These are phyloP conservation scores for Mus pahari DNA, from an alignment of 2,113 vertebrate species.

Conservation along the genomic window DNA sequence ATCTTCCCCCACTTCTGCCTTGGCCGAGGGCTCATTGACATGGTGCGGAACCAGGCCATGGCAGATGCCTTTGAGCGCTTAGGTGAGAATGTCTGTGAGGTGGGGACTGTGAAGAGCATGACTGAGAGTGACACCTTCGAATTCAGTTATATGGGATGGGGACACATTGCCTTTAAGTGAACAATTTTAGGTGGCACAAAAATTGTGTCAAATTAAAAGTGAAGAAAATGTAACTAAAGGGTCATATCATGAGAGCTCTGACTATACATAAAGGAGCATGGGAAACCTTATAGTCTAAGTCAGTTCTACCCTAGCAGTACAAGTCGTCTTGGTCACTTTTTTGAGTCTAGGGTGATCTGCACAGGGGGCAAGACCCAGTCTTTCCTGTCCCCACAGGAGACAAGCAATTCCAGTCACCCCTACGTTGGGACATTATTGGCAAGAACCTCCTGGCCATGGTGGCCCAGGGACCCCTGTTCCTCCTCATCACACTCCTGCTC, in stretches of 20 bases:
- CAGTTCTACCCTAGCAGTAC: not conserved
- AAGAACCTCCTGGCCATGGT: slow-evolving; percentile 96
- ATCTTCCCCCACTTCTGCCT: slow-evolving; percentile 98
- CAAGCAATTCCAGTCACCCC: slow-evolving; percentile 90
- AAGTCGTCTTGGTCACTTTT: not conserved
- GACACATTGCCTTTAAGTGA: not conserved
- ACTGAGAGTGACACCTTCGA: not conserved
- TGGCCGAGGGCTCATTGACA: slow-evolving; percentile 95
- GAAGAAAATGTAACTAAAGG: not conserved
- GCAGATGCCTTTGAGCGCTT: slow-evolving; percentile 94
- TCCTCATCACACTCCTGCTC: slow-evolving; percentile 93
- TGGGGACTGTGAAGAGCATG: no score
- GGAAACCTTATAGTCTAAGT: not conserved
- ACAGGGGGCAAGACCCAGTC: not conserved
- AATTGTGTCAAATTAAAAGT: not conserved
- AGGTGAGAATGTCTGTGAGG: slow-evolving; percentile 85
- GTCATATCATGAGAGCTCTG: not conserved
- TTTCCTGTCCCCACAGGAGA: slow-evolving; percentile 87
- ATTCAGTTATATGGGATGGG: not conserved
- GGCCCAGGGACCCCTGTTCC: slow-evolving; percentile 92
- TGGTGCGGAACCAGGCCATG: slow-evolving; percentile 98
- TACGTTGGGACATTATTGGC: slow-evolving; percentile 94
- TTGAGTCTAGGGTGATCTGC: not conserved
- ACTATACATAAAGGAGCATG: not conserved
- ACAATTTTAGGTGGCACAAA: not conserved